Evolutionary conservation across 2,113 vertebrate species (phyloP).

Genomic region (Oxyruncus cristatus): DNA sequence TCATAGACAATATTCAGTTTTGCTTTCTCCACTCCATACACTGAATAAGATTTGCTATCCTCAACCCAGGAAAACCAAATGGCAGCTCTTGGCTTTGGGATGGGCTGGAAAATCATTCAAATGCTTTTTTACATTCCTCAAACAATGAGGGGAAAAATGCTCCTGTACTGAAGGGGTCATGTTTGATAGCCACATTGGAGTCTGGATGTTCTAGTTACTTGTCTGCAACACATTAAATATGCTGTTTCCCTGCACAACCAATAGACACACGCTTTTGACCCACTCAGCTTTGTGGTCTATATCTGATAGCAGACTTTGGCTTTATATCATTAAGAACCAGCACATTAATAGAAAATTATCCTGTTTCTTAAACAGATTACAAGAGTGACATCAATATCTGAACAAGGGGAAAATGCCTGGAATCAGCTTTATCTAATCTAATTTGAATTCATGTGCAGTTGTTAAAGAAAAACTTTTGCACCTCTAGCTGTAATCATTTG

Average conservation of each 20-base stretch:
- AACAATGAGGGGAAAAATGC: neutral
- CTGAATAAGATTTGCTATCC: neutral
- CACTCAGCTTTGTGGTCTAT: neutral
- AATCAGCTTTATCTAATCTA: neutral
- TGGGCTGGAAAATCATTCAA: neutral
- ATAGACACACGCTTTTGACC: neutral
- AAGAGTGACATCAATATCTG: neutral
- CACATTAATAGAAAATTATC: neutral
- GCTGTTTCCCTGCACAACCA: neutral
- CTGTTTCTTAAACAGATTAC: neutral
- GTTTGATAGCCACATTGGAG: rapidly evolving
- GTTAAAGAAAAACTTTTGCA: neutral
- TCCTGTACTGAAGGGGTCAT: neutral
- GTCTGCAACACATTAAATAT: neutral
- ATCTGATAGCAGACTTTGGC: neutral
- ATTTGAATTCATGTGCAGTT: neutral
- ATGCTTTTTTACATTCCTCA: neutral
- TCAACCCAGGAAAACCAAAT: neutral
- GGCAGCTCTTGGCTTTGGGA: neutral
- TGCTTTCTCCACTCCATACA: neutral
- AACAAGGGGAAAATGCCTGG: neutral
- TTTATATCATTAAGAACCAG: neutral
- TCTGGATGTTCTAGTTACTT: neutral
- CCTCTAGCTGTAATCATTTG: neutral
- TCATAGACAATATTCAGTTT: neutral